A percentile compares a stretch with the other conserved stretches of the same genome.
Conservation (phyloP, 2,888 invertebrate species). For the Dendrolimus pini region DNA sequence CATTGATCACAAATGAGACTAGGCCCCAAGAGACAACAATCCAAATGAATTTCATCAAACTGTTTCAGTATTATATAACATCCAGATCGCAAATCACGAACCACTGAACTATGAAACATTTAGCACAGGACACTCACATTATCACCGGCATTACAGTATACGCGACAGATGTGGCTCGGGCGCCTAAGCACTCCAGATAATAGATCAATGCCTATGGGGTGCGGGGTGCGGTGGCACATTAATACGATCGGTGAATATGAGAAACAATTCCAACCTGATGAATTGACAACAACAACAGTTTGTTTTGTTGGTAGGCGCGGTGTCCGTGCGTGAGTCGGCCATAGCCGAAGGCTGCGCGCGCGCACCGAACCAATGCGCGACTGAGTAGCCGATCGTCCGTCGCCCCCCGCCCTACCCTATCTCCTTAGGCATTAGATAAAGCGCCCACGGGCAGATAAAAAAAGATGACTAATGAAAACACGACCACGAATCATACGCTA, state of each 20-base stretch:
- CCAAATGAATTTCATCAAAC: background rate
- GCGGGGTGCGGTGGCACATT: background rate
- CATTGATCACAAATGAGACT: too few species aligned
- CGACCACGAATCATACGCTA: conserved; percentile 22
- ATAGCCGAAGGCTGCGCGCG: conserved; percentile 21
- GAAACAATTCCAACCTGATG: conserved; percentile 23
- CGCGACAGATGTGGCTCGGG: conserved; percentile 5
- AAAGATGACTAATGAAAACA: conserved; percentile 48
- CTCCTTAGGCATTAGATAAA: conserved; percentile 42
- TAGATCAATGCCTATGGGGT: background rate
- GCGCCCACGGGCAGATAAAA: conserved; percentile 36
- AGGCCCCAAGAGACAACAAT: background rate
- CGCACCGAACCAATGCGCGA: conserved; percentile 10
- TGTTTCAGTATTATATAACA: background rate
- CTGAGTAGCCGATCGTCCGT: conserved; percentile 17
- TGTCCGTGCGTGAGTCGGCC: conserved; percentile 22
- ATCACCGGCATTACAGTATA: background rate
- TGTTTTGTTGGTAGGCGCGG: conserved; percentile 8
- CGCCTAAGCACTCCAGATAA: background rate
- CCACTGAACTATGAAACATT: background rate
- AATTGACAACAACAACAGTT: conserved; percentile 22
- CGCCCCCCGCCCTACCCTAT: conserved; percentile 19
- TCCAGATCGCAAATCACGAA: background rate
- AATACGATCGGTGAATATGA: conserved; percentile 2
- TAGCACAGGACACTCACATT: background rate